A percentile compares a stretch with the other conserved stretches of the same genome.
Conservation (phyloP, 1,140 invertebrate species). For the Leptopilina clavipes region DNA sequence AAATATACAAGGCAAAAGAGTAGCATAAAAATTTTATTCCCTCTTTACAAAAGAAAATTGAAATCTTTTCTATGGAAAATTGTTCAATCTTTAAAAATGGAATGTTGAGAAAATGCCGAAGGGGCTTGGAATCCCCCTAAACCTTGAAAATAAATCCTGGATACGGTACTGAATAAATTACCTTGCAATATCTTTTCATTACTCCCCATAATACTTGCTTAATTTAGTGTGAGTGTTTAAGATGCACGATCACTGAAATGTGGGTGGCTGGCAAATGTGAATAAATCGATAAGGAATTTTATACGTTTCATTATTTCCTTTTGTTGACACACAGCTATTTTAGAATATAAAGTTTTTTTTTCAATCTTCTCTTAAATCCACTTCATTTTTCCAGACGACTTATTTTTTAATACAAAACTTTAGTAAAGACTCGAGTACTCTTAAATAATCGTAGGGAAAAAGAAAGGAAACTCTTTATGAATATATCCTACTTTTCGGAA, state of each 20-base stretch:
- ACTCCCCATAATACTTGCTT: neutral
- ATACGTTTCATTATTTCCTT: neutral
- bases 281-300: neutral
- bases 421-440: neutral
- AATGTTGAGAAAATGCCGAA: conserved; percentile 10
- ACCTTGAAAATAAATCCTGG: conserved; percentile 17
- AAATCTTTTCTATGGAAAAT: conserved; percentile 8
- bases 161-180: conserved; percentile 21
- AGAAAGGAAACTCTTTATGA: conserved; percentile 7
- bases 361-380: conserved; percentile 4
- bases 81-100: conserved; percentile 23
- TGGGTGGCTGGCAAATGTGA: conserved; percentile 5
- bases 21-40: neutral
- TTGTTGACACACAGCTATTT: conserved; percentile 1
- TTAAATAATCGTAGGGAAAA: neutral
- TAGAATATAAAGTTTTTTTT: conserved; percentile 18
- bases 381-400: neutral
- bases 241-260: neutral
- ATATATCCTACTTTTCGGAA: neutral
- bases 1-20: neutral
- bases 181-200: conserved; percentile 19
- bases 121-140: neutral
- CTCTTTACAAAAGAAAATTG: neutral
- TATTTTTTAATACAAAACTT: conserved; percentile 13
- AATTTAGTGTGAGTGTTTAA: conserved; percentile 14